These are phyloP conservation scores for Rhinichthys osculus DNA, from an alignment of 2,797 vertebrate genomes.

Conservation along the genomic window DNA sequence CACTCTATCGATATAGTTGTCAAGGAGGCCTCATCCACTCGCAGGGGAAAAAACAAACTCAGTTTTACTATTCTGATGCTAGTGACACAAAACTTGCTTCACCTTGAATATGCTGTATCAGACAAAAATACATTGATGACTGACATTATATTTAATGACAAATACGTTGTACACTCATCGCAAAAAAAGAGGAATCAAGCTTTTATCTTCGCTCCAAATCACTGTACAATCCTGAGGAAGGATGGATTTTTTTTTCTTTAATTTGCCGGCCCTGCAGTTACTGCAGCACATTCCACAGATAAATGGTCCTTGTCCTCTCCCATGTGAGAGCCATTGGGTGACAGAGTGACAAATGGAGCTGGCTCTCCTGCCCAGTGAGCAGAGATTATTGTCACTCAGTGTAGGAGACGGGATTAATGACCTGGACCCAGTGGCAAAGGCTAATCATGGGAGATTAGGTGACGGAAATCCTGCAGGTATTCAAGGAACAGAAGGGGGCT, in stretches of 20 bases:
- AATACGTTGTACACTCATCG: neutral
- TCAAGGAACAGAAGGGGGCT: slow-evolving; percentile 51
- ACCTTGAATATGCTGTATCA: neutral
- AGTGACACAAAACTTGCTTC: neutral
- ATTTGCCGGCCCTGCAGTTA: slow-evolving; percentile 52
- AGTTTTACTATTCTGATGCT: neutral
- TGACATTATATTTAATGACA: neutral
- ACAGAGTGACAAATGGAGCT: slow-evolving; percentile 73
- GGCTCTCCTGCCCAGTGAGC: slow-evolving; percentile 67
- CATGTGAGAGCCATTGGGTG: slow-evolving; percentile 66
- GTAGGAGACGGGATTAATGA: slow-evolving; percentile 72
- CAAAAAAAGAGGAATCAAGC: neutral
- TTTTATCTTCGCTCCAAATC: neutral
- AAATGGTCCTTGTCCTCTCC: slow-evolving; percentile 67
- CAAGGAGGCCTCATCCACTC: neutral
- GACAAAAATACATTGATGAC: slow-evolving; percentile 5
- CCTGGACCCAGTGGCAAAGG: slow-evolving; percentile 71
- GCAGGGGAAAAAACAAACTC: neutral
- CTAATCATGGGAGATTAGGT: slow-evolving; percentile 73
- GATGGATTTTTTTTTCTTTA: slow-evolving; percentile 19
- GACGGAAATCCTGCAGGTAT: slow-evolving; percentile 59
- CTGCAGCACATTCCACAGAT: slow-evolving; percentile 57
- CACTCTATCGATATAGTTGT: neutral
- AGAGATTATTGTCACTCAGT: slow-evolving; percentile 74
- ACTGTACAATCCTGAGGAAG: neutral